Evolutionary conservation across 2,888 invertebrate species (phyloP), one percentile per base, ranked within the genome.

Genomic region (Machimus atricapillus): DNA sequence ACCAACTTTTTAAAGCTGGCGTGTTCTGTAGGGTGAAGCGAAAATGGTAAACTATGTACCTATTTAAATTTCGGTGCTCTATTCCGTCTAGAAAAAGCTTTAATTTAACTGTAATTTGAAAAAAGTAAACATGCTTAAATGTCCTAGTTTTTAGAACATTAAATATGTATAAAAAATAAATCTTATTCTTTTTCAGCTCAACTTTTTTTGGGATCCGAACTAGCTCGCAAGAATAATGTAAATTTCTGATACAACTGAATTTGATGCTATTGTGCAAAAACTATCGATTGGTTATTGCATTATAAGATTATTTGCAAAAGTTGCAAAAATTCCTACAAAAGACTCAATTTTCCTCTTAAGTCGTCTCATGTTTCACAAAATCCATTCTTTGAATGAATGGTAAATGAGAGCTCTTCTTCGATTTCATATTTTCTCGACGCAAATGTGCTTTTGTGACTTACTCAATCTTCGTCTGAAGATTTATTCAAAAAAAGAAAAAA

Each of bases 391-490:
- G 66, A 66, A 19, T 78, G 78, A 78, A 78, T 78, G 23, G 37
- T 6, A 40, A 78, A 78, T 43, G 78, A 78, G 78, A 40, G 78
- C 43, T 12, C 19, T 46, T 19, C 12, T 77, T 40, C 78, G 43
- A 19, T 78, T 78, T 78, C 78, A 78, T 78, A 78, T 78, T 76
- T 66, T 76, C 34, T 34, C 37, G 34, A 76, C 19, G 76, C 16
- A 34, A 76, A 76, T 76, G 37, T 78, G 37, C 78, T 78, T 40
- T 78, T 78, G 40, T 78, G 37, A 40, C 37, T 43, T 37, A 78
- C 23, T 78, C 78, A 78, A 78, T 78, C 78, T 78, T 78, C 78
- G 43, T 23, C 40, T 78, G 66, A 34, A 76, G 40, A 76, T 76
- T 40, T 78, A 78, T 78, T 78, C 78, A 78, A 23, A 66, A 31